These are phyloP conservation scores for Zaprionus tsacasi DNA, from an alignment of 1,140 invertebrate genomes.

Conservation along the genomic window DNA sequence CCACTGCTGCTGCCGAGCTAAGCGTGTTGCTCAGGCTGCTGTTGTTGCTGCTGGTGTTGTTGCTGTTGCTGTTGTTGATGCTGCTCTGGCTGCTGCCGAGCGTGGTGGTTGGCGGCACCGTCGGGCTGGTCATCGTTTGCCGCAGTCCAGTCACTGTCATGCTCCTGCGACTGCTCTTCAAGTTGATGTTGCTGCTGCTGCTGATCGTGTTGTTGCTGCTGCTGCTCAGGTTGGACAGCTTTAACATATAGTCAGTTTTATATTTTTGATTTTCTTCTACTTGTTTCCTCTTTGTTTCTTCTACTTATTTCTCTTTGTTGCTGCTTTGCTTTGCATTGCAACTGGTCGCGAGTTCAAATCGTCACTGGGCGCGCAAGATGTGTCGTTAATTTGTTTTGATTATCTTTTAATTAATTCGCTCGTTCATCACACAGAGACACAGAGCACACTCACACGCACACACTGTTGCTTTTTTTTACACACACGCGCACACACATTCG, in stretches of 20 bases:
- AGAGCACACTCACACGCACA: slow-evolving; percentile 1
- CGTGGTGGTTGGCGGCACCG: slow-evolving; percentile 79
- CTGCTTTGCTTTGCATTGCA: slow-evolving; percentile 38
- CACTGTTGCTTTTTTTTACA: slow-evolving; percentile 7
- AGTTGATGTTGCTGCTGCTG: slow-evolving; percentile 28
- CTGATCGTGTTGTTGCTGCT: slow-evolving; percentile 35
- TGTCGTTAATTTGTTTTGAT: slow-evolving; percentile 75
- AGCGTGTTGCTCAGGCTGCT: slow-evolving; percentile 44
- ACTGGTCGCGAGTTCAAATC: slow-evolving; percentile 32
- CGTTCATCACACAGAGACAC: slow-evolving; percentile 58
- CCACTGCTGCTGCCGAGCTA: slow-evolving; percentile 34
- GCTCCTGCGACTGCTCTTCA: slow-evolving; percentile 52
- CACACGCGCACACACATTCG: slow-evolving; percentile 18
- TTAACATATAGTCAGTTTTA: slow-evolving; percentile 66
- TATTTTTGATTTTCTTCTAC: slow-evolving; percentile 15
- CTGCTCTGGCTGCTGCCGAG: slow-evolving; percentile 36
- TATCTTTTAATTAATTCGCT: slow-evolving; percentile 80
- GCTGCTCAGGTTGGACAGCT: slow-evolving; percentile 49
- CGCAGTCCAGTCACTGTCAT: slow-evolving; percentile 84
- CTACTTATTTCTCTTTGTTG: background rate
- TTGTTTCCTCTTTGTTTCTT: slow-evolving; percentile 5
- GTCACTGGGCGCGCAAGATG: slow-evolving; percentile 44
- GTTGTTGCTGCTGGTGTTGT: slow-evolving; percentile 35
- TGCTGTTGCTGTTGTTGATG: slow-evolving; percentile 47
- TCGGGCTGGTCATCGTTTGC: slow-evolving; percentile 84